These are phyloP conservation scores for Balanococcus diminutus DNA, from an alignment of 2,888 invertebrate species.

Conservation along the genomic window DNA sequence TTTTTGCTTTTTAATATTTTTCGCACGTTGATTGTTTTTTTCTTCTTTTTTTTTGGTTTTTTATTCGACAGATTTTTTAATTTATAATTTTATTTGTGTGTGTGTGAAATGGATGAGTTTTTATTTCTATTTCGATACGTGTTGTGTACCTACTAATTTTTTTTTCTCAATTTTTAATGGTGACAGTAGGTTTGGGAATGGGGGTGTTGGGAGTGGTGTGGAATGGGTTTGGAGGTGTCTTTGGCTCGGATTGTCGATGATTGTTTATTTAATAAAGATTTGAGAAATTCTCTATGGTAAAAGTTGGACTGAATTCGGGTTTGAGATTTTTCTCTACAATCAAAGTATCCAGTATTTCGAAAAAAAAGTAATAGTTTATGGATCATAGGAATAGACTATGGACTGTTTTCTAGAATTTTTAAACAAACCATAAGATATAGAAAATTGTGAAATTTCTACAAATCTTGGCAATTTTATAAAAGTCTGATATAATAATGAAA, in stretches of 20 bases:
- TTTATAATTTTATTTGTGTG: not conserved
- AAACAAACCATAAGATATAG: too few relatives aligned
- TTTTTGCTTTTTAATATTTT: not conserved
- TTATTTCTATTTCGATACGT: not conserved
- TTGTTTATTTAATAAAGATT: too few relatives aligned
- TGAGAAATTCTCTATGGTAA: too few relatives aligned
- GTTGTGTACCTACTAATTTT: not conserved
- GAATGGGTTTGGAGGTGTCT: not conserved
- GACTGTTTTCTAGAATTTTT: too few relatives aligned
- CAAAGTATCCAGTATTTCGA: too few relatives aligned
- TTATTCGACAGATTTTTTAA: constrained; percentile 22
- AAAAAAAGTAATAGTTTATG: too few relatives aligned
- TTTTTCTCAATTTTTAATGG: not conserved
- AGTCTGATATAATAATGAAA: too few relatives aligned
- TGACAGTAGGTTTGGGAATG: not conserved
- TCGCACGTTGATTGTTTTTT: not conserved
- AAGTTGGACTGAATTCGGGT: too few relatives aligned
- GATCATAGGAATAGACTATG: too few relatives aligned
- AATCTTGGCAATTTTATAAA: too few relatives aligned
- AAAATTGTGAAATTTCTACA: too few relatives aligned
- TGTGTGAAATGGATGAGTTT: not conserved
- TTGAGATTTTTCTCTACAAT: too few relatives aligned
- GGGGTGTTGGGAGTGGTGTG: not conserved
- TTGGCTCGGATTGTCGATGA: not conserved
- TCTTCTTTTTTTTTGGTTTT: not conserved